These are phyloP conservation scores for Busseola fusca DNA, from an alignment of 2,888 invertebrate genomes.

Conservation along the genomic window DNA sequence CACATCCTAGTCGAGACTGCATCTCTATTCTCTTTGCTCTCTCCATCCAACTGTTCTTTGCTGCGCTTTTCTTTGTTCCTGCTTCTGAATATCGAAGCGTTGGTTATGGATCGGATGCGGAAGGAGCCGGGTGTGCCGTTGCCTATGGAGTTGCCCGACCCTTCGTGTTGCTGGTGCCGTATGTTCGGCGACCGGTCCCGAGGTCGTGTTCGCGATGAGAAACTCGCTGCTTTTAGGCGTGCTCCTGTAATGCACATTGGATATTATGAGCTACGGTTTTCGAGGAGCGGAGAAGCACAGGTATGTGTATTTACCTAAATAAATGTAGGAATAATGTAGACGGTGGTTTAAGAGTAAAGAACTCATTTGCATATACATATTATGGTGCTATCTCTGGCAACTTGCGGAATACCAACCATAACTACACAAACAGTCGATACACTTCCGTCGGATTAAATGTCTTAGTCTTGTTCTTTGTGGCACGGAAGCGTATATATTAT, in stretches of 20 bases:
- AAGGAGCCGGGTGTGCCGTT: constrained; percentile 77
- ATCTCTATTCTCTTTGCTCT: constrained; percentile 74
- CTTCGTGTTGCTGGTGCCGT: constrained; percentile 68
- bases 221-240: constrained; percentile 80
- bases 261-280: neutral
- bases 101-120: constrained; percentile 80
- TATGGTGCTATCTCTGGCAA: neutral
- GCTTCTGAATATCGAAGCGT: constrained; percentile 79
- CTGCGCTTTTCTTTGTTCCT: constrained; percentile 72
- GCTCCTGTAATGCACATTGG: constrained; percentile 65
- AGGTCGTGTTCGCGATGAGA: constrained; percentile 78
- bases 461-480: too few species aligned
- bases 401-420: neutral
- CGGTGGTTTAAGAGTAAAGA: neutral
- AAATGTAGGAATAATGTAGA: neutral
- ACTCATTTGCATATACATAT: neutral
- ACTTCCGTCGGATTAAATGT: too few species aligned
- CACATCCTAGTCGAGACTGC: constrained; percentile 79
- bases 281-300: too few species aligned
- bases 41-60: constrained; percentile 67
- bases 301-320: neutral
- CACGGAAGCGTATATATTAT: neutral
- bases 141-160: constrained; percentile 67
- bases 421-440: neutral
- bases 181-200: constrained; percentile 78